Base-by-base conservation (phyloP, 2,888 invertebrate species). In the Autographa pulchrina region DNA sequence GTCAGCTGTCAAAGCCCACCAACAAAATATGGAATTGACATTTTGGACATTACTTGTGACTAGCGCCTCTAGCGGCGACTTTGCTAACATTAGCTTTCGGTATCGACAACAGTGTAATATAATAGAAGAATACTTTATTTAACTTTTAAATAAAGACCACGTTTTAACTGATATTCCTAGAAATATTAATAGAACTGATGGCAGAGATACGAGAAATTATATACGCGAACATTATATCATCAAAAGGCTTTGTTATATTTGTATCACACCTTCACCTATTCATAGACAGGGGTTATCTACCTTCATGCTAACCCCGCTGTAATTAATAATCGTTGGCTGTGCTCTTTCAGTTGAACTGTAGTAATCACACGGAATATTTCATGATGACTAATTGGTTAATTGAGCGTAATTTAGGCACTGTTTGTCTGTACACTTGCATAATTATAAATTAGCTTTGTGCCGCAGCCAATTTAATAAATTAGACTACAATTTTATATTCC, bases 301-400 rank as follows among this genome's bases (percentile, higher is more conserved):
- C 70, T 79, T 75, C 68, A 71, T 70, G 41, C 61, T 62, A 54
- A 54, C 31, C 56, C 35, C 70, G 32, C 61, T 66, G 54, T 68
- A 31, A 25, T 70, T 68, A 63, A 48, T 66, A 68, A 72, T 70
- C 60, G 52, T 52, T 38, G 43, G 56, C 48, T 4, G 14, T 48
- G 32, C 38, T 70, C 64, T 69, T 80, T 68, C 59, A 60, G 32
- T 65, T 69, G 63, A 65, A 64, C 64, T 62, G 65, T 65, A 62
- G 76, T 74, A 78, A 80, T 78, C 78, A 81, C 67, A 82, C 73
- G 64, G 80, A 74, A 77, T 76, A 79, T 79, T 81, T 81, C 68
- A 79, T 79, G 78, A 77, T 69, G 78, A 74, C 72, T 77, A 80
- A 77, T 77, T 81, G 81, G 69, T 66, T 81, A 79, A 79, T 74